Evolutionary conservation across 1,140 invertebrate genomes (phyloP), one percentile per base, ranked within the genome.

Genomic region (Drosophila kikkawai): DNA sequence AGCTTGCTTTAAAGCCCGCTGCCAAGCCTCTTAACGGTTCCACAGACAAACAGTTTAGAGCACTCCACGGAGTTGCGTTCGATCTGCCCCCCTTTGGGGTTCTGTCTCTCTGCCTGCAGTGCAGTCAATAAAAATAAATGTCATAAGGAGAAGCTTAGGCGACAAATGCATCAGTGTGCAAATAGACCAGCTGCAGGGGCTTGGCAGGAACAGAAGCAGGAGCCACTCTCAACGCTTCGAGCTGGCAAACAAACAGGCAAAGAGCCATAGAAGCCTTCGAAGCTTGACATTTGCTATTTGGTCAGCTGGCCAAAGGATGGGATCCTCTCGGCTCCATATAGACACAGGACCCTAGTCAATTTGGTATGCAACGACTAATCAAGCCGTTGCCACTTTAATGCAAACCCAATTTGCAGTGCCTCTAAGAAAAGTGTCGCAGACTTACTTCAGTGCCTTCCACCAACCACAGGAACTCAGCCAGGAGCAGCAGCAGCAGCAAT

Each of bases 71-170:
- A 64, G 39, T n/a, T 67, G 57, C 29, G 57, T 61, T 22, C 15
- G 56, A 56, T 56, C 2, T 11, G 15, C 59, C 57, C 66, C 57
- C 39, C 36, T 29, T 29, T n/a, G 36, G 19, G 36, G 4, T 36
- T 50, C 61, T 42, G 60, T 67, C 48, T 74, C 32, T 39, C 53
- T 53, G 51, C 37, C 37, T 75, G 39, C 64, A 63, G 39, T 57
- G 77, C 69, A 81, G 85, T 88, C 84, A 88, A 88, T 88, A 90
- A 88, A 88, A 88, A 88, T 88, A 88, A 88, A 88, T 88, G 85
- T 90, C 85, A 88, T 90, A 88, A 88, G 73, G 69, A 71, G 81
- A 59, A 88, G 85, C 84, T 88, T 90, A 90, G 69, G 64, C 78
- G 80, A 50, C 71, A 75, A 90, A 79, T 75, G 73, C 77, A 66